Conservation (phyloP, 2,797 vertebrate species). For the Chelon labrosus region DNA sequence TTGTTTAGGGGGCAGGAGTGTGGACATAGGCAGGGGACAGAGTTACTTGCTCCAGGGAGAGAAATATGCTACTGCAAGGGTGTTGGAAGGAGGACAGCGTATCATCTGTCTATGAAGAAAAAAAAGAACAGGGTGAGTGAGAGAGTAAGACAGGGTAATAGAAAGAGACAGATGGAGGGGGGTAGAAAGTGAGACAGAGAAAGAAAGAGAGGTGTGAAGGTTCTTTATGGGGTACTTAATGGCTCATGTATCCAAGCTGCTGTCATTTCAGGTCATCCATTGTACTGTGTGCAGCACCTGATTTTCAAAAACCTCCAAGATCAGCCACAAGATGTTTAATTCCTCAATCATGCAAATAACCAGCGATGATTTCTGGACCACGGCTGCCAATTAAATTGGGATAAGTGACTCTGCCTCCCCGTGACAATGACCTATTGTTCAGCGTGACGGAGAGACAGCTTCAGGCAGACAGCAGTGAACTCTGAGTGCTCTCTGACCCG, state of each 20-base stretch:
- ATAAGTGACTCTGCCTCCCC: constrained; percentile 11
- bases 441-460: constrained; percentile 47
- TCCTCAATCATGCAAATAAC: constrained; percentile 33
- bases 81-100: constrained; percentile 73
- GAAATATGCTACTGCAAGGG: constrained; percentile 76
- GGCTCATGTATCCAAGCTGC: constrained; percentile 77
- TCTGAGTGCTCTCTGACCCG: constrained; percentile 68
- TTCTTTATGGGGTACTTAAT: constrained; percentile 75
- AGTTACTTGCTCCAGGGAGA: constrained; percentile 81
- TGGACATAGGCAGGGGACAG: constrained; percentile 76
- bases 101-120: constrained; percentile 74
- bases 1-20: constrained; percentile 60
- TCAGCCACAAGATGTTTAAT: constrained; percentile 15
- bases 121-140: constrained; percentile 34
- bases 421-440: constrained; percentile 56
- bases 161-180: constrained; percentile 68
- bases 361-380: constrained; percentile 1
- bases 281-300: constrained; percentile 58
- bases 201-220: constrained; percentile 74
- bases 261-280: constrained; percentile 77
- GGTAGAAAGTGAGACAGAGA: constrained; percentile 67
- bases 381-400: constrained; percentile 13
- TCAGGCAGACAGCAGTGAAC: constrained; percentile 64
- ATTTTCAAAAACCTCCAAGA: constrained; percentile 28
- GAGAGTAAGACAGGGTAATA: constrained; percentile 61